Evolutionary conservation across 2,888 invertebrate species (phyloP).

Genomic region (Tinea trinotella): DNA sequence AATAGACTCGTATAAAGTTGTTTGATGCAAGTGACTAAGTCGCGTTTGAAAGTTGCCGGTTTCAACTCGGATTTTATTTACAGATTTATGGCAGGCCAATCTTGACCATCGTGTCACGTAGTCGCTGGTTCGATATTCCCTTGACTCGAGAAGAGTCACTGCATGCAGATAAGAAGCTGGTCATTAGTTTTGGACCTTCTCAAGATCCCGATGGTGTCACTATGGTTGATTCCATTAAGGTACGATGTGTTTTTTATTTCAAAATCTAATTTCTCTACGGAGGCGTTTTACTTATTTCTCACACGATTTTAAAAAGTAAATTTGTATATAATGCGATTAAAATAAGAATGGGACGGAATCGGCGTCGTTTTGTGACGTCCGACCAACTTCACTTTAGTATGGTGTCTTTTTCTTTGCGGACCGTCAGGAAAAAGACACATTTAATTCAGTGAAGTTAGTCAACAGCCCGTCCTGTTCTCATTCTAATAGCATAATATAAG

Average conservation of each 20-base stretch:
- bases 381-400: no score
- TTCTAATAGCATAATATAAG: no score
- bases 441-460: no score
- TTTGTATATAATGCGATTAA: no score
- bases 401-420: no score
- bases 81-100: slow-evolving; percentile 81
- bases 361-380: no score
- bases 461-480: no score
- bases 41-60: background rate
- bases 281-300: background rate
- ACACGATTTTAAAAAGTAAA: background rate
- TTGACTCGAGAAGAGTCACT: slow-evolving; percentile 94
- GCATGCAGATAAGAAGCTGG: slow-evolving; percentile 91
- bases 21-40: no score
- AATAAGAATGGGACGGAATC: no score
- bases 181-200: slow-evolving; percentile 86
- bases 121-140: slow-evolving; percentile 96
- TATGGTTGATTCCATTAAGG: slow-evolving; percentile 94
- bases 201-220: slow-evolving; percentile 90
- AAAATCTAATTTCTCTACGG: background rate
- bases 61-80: slow-evolving; percentile 22
- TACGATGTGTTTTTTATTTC: slow-evolving; percentile 35
- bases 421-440: no score
- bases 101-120: slow-evolving; percentile 79
- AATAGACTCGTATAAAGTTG: no score